Percentiles rank a stretch among this genome's conserved stretches.
Evolutionary conservation across 2,113 vertebrate species (phyloP).

Genomic region (Zonotrichia leucophrys): DNA sequence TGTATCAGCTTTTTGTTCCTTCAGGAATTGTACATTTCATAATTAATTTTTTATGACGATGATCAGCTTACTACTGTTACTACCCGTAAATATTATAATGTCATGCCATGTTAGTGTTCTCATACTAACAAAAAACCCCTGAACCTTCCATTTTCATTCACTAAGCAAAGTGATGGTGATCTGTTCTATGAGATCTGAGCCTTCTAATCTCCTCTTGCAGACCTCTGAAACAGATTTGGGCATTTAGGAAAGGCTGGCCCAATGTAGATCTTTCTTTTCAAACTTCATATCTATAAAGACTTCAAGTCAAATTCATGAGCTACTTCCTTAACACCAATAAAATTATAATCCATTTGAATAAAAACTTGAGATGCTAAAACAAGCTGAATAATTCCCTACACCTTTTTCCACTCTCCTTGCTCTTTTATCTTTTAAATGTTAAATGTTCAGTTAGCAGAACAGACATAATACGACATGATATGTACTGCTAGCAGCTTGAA

Average conservation of each 20-base stretch:
- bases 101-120: background rate
- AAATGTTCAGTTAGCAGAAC: background rate
- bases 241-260: background rate
- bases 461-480: background rate
- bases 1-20: background rate
- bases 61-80: background rate
- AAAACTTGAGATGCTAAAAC: background rate
- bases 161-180: background rate
- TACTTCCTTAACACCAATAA: background rate
- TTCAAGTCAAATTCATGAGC: background rate
- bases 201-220: background rate
- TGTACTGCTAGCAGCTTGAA: background rate
- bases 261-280: background rate
- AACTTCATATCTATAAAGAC: background rate
- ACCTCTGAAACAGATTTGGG: background rate
- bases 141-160: background rate
- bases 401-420: background rate
- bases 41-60: background rate
- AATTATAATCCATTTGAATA: background rate
- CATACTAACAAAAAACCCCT: background rate
- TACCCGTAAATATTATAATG: background rate
- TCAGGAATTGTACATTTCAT: background rate
- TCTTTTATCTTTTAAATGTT: background rate
- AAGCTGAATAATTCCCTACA: background rate
- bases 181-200: background rate